These are phyloP conservation scores for Cyclura pinguis DNA, from an alignment of 2,797 vertebrate species.

Conservation along the genomic window DNA sequence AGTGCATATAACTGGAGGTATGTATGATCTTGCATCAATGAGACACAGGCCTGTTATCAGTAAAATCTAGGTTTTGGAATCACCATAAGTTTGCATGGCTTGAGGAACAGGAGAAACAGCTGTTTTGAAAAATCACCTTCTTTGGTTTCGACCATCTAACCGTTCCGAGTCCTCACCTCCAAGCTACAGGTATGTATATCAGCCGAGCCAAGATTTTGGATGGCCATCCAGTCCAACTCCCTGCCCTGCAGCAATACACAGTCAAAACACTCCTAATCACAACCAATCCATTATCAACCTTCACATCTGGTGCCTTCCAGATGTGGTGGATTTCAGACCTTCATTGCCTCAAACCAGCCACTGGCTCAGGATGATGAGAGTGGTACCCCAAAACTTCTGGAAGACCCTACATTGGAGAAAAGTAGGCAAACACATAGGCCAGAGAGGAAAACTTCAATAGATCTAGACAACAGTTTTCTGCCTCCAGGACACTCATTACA, in stretches of 20 bases:
- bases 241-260: no score
- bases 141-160: background rate
- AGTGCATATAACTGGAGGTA: no score
- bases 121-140: background rate
- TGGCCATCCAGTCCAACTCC: no score
- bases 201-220: background rate
- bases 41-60: fast-evolving
- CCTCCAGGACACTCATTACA: no score
- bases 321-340: background rate
- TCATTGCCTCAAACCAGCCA: background rate
- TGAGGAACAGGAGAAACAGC: no score
- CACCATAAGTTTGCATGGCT: no score
- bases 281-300: background rate
- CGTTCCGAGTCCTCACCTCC: background rate
- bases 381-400: background rate
- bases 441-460: no score
- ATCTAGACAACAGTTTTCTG: no score
- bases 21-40: background rate
- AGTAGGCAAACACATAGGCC: background rate
- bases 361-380: background rate
- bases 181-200: background rate
- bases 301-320: background rate
- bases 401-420: no score
- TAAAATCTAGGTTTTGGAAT: background rate
- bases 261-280: background rate